Evolutionary conservation across 1,140 invertebrate genomes (phyloP), one percentile per base, ranked within the genome.

Genomic region (Lucilia sericata): DNA sequence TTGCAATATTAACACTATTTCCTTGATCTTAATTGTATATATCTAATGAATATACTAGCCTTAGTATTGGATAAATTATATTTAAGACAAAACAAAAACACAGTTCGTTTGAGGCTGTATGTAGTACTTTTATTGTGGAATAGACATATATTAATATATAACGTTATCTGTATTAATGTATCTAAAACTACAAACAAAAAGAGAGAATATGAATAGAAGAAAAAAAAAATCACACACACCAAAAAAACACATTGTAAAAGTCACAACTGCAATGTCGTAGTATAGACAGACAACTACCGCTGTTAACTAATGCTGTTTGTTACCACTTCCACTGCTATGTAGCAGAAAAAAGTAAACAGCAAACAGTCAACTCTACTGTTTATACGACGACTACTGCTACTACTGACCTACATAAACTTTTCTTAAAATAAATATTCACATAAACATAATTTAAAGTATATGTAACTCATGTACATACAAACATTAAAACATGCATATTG

Each of bases 181-280:
- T 70, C 65, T 70, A 10, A 21, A 21, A 12, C 65, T 21, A 10
- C 21, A 70, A 30, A 30, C 25, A 70, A 17, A 60, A 60, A 60
- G 5, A 60, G 55, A 60, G n/a, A 60, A 14, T 60, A 17, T 60
- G 51, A 60, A 60, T 12, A 70, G 60, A 13, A 70, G n/a, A 70
- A 70, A 70, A 70, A 65, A 65, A 70, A 70, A 19, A 70, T 19
- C 60, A 70, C 14, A 70, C 19, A 70, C 25, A 30, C 25, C 25
- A 30, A 30, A 30, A 30, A 70, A 70, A 70, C 25, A 70, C n/a
- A n/a, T n/a, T 70, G 65, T 70, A 21, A 70, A 70, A 70, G 65
- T 70, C 65, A 70, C 65, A 70, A 70, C 65, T 25, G 65, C 65
- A 70, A 70, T 70, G 65, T 70, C 65, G 65, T 70, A 70, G 65